phyloP scores from a whole-genome alignment of 1,140 invertebrate genomes.

The Drosophila cardini region DNA sequence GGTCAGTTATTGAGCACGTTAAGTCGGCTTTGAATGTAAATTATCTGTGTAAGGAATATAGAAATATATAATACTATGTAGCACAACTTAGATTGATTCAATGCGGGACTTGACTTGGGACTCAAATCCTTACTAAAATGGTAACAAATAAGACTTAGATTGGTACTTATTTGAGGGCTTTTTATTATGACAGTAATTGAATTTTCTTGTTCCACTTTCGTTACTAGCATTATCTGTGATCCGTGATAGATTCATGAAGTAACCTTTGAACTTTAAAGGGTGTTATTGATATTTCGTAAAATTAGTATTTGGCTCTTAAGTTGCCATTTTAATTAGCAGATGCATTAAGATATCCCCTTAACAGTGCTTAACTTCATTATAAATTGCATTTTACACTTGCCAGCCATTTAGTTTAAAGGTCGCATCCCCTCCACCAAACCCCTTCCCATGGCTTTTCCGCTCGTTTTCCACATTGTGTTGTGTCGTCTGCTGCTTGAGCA shows the following conservation, averaged over 20 bases:
- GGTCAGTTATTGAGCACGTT: slow-evolving; percentile 33
- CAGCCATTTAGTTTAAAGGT: slow-evolving; percentile 49
- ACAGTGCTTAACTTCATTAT: slow-evolving; percentile 39
- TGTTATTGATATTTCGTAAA: neutral
- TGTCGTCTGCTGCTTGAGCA: slow-evolving; percentile 21
- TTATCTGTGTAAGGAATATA: too few relatives aligned
- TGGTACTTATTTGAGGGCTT: too few relatives aligned
- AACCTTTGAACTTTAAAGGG: slow-evolving; percentile 1
- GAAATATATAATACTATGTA: too few relatives aligned
- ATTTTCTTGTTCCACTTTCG: too few relatives aligned
- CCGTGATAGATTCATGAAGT: slow-evolving; percentile 33
- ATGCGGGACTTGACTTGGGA: too few relatives aligned
- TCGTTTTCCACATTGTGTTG: slow-evolving; percentile 7
- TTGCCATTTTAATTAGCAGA: slow-evolving; percentile 56
- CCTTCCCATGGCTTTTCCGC: slow-evolving; percentile 5
- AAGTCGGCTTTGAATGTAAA: slow-evolving; percentile 59
- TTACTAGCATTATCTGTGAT: too few relatives aligned
- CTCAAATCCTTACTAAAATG: too few relatives aligned
- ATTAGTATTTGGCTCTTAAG: slow-evolving; percentile 17
- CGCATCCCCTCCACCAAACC: neutral
- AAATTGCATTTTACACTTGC: slow-evolving; percentile 47
- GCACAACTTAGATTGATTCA: too few relatives aligned
- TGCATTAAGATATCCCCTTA: slow-evolving; percentile 49
- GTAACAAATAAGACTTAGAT: too few relatives aligned
- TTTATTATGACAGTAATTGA: too few relatives aligned